Evolutionary conservation across 2,113 vertebrate species (phyloP).

Genomic region (Trogon melanurus): DNA sequence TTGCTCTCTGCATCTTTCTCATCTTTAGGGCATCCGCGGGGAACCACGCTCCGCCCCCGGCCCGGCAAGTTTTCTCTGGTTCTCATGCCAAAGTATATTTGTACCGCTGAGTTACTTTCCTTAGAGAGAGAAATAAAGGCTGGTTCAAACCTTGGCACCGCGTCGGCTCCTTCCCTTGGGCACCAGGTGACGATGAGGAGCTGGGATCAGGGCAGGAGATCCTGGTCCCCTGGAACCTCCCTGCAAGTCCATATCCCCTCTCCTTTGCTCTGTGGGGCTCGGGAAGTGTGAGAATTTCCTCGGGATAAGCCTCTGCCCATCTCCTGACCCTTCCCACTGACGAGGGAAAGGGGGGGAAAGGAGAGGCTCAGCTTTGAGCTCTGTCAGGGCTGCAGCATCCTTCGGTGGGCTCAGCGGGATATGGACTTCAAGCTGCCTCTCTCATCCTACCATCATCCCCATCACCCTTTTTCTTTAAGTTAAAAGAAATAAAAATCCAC

Average conservation of each 20-base stretch:
- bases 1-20: not conserved
- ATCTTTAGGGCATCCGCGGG: not conserved
- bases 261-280: fast-evolving
- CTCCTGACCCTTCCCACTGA: not conserved
- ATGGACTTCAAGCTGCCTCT: not conserved
- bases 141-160: not conserved
- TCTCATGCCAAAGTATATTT: conserved; percentile 63
- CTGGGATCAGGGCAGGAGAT: not conserved
- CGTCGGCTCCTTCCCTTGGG: not conserved
- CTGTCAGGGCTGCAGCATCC: not conserved
- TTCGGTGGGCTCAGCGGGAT: not conserved
- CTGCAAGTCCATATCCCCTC: fast-evolving
- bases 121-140: conserved; percentile 62
- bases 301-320: not conserved
- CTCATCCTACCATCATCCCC: no score
- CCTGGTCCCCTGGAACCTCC: fast-evolving
- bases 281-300: not conserved
- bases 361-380: not conserved
- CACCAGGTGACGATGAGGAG: not conserved
- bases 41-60: not conserved
- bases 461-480: no score
- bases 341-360: not conserved
- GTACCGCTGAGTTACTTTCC: conserved; percentile 25
- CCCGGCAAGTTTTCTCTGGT: not conserved
- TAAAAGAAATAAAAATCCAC: no score